Percentiles rank a stretch among this genome's conserved stretches.
Conservation (phyloP, 2,113 vertebrate species). For the Parotia lawesii region DNA sequence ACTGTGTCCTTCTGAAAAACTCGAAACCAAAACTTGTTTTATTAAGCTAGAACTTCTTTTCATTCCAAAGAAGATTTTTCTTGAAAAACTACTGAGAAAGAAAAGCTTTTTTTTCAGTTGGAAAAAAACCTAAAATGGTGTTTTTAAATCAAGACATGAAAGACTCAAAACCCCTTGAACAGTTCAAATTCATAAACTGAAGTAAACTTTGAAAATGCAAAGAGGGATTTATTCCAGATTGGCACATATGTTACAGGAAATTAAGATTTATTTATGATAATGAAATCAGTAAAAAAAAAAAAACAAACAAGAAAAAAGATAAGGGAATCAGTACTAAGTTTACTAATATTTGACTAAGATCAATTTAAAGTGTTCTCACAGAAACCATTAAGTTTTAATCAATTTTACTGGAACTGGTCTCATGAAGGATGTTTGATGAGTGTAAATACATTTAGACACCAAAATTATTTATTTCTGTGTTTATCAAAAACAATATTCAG, state of each 20-base stretch:
- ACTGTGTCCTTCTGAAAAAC: not conserved
- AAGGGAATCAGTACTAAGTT: not conserved
- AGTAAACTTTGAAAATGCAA: not conserved
- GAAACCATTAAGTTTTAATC: not conserved
- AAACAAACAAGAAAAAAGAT: not conserved
- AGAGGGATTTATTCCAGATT: not conserved
- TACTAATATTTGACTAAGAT: not conserved
- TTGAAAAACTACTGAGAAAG: not conserved
- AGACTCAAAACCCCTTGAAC: not conserved
- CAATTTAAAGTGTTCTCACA: not conserved
- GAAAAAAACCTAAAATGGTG: not conserved
- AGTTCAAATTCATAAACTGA: not conserved
- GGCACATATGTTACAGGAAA: not conserved
- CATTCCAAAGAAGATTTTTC: not conserved
- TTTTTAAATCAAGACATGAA: not conserved
- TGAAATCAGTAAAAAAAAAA: not conserved
- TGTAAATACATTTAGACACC: not conserved
- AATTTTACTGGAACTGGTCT: not conserved
- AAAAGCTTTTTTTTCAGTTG: not conserved
- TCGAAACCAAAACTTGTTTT: not conserved
- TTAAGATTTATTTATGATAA: not conserved
- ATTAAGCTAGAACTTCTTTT: not conserved
- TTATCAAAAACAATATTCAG: not conserved
- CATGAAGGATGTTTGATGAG: not conserved
- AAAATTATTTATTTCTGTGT: not conserved